These are phyloP conservation scores for Camptogramma bilineatum DNA, from an alignment of 2,888 invertebrate genomes.

Conservation along the genomic window DNA sequence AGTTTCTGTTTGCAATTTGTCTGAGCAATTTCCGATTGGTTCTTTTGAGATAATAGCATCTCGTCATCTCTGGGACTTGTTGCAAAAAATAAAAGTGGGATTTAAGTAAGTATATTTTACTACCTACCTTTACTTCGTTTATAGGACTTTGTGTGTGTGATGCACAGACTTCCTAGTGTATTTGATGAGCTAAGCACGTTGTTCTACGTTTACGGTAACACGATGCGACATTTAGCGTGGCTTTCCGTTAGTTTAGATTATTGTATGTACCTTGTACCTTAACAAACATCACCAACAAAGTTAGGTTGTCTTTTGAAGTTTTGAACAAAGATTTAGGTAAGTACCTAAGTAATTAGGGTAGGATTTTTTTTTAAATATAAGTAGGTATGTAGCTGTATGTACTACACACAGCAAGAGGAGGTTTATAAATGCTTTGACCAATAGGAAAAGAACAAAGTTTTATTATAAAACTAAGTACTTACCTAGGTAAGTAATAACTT, in stretches of 20 bases:
- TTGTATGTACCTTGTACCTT: too few species aligned
- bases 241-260: too few species aligned
- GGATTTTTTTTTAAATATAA: too few species aligned
- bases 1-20: constrained; percentile 55
- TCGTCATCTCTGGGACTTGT: constrained; percentile 14
- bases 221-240: background rate
- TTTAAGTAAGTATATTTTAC: background rate
- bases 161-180: too few species aligned
- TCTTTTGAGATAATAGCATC: constrained; percentile 38
- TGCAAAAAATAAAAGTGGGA: constrained; percentile 7
- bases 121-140: background rate
- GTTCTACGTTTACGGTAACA: background rate
- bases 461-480: too few species aligned
- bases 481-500: too few species aligned
- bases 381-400: too few species aligned
- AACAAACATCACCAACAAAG: background rate
- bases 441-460: too few species aligned
- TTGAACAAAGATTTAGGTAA: background rate
- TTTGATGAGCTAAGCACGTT: background rate
- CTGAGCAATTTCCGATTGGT: constrained; percentile 59
- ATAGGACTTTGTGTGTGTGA: constrained; percentile 1
- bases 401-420: too few species aligned
- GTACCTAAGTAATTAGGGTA: too few species aligned
- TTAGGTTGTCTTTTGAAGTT: background rate
- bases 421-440: too few species aligned